These are phyloP conservation scores for Triops longicaudatus DNA, from an alignment of 1,140 invertebrate species.

Conservation along the genomic window DNA sequence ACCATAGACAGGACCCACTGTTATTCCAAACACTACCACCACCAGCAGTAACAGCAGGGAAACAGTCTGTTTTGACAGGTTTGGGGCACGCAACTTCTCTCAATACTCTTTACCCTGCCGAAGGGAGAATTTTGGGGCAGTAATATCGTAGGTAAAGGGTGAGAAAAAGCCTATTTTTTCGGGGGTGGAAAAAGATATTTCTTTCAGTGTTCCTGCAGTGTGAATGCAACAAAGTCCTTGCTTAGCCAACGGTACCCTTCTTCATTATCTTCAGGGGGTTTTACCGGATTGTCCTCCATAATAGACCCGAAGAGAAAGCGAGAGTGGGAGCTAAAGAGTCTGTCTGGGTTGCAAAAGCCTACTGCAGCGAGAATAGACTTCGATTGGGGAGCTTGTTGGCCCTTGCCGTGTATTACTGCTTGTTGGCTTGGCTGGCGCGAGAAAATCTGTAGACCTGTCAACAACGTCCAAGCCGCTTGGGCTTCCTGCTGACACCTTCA, in stretches of 20 bases:
- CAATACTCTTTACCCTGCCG: not conserved
- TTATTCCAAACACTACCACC: not conserved
- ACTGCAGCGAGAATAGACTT: not conserved
- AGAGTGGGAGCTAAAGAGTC: too few relatives aligned
- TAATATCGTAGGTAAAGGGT: not conserved
- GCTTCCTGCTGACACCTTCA: slow-evolving; percentile 12
- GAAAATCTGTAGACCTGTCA: slow-evolving; percentile 10
- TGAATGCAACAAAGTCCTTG: too few relatives aligned
- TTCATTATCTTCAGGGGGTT: not conserved
- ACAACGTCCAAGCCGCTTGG: slow-evolving; percentile 13
- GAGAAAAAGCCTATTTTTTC: not conserved
- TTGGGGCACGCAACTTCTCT: not conserved
- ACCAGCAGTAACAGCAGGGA: not conserved
- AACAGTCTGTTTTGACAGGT: slow-evolving; percentile 15
- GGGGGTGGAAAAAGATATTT: not conserved
- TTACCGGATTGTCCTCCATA: not conserved
- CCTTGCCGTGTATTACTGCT: not conserved
- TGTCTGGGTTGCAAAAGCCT: not conserved
- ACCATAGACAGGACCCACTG: not conserved
- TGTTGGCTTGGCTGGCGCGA: not conserved
- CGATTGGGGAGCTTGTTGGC: not conserved
- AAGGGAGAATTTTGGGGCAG: not conserved
- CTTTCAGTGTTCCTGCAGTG: not conserved
- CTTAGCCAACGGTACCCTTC: not conserved
- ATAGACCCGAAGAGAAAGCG: not conserved